These are phyloP conservation scores for Stenichneumon culpator DNA, from an alignment of 2,888 invertebrate species.

Conservation along the genomic window DNA sequence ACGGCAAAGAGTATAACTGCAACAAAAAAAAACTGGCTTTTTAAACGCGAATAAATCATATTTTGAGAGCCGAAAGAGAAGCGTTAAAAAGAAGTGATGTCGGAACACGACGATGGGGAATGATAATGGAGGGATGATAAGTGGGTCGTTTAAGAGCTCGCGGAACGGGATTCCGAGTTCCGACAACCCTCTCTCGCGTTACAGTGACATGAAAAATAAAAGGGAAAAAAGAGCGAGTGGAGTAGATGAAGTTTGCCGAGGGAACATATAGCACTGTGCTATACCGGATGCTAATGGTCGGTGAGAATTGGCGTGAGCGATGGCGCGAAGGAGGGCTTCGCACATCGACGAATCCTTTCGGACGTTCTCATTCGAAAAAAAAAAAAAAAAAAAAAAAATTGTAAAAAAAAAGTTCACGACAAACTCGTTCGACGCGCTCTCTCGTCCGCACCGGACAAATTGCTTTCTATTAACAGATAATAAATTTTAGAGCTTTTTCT, in stretches of 20 bases:
- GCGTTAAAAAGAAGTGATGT: slow-evolving; percentile 4
- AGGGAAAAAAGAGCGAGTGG: background rate
- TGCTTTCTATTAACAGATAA: slow-evolving; percentile 67
- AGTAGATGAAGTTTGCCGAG: background rate
- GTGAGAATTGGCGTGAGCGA: background rate
- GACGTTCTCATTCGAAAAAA: slow-evolving; percentile 9
- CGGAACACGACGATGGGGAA: background rate
- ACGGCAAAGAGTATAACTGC: background rate
- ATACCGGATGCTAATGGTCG: slow-evolving; percentile 21
- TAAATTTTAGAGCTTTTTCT: slow-evolving; percentile 58
- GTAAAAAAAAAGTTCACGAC: background rate
- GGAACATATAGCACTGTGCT: background rate
- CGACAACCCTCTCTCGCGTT: slow-evolving; percentile 3
- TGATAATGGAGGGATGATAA: slow-evolving; percentile 16
- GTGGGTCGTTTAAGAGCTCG: slow-evolving; percentile 12
- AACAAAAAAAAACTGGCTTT: background rate
- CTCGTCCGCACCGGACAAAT: slow-evolving; percentile 50
- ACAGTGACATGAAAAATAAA: slow-evolving; percentile 4
- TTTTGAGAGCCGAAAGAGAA: background rate
- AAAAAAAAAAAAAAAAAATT: background rate
- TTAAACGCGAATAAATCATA: background rate
- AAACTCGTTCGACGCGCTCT: slow-evolving; percentile 32
- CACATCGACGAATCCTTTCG: slow-evolving; percentile 14
- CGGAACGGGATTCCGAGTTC: background rate
- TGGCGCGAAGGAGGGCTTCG: slow-evolving; percentile 2